These are phyloP conservation scores for Halesus radiatus DNA, from an alignment of 1,140 invertebrate genomes.

Conservation along the genomic window DNA sequence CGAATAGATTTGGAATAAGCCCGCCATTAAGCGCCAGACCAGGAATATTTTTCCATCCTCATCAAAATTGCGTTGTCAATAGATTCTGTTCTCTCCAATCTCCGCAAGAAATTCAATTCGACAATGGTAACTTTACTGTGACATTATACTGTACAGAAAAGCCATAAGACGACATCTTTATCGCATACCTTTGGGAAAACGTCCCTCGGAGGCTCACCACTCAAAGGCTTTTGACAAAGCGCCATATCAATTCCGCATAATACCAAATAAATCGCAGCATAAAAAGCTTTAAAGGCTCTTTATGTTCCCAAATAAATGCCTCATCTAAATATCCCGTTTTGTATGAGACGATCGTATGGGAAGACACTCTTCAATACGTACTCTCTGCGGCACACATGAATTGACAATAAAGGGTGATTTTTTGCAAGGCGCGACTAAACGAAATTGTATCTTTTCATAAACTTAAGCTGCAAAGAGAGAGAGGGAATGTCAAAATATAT, in stretches of 20 bases:
- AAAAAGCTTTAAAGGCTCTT: slow-evolving; percentile 52
- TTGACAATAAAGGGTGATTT: slow-evolving; percentile 46
- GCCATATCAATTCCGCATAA: slow-evolving; percentile 52
- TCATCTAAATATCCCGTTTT: slow-evolving; percentile 53
- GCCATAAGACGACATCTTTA: slow-evolving; percentile 51
- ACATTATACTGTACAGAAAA: slow-evolving; percentile 46
- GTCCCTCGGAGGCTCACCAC: slow-evolving; percentile 43
- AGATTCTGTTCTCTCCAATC: slow-evolving; percentile 30
- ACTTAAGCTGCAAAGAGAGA: slow-evolving; percentile 30
- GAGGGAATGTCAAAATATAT: slow-evolving; percentile 23
- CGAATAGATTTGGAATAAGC: too few relatives aligned
- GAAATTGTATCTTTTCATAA: slow-evolving; percentile 42
- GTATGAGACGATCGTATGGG: slow-evolving; percentile 35
- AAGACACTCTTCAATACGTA: slow-evolving; percentile 20
- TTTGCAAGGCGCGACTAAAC: slow-evolving; percentile 30
- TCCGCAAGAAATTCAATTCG: slow-evolving; percentile 42
- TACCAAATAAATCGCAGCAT: slow-evolving; percentile 56
- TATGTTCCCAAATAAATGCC: slow-evolving; percentile 54
- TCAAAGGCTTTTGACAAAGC: slow-evolving; percentile 51
- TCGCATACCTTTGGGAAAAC: slow-evolving; percentile 47
- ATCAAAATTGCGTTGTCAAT: slow-evolving; percentile 28
- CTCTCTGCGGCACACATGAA: slow-evolving; percentile 40
- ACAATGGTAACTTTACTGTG: slow-evolving; percentile 42
- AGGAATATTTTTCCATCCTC: neutral
- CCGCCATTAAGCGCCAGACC: neutral